phyloP scores from a whole-genome alignment of 2,113 vertebrate genomes.

The Microcebus ravelobensis region DNA sequence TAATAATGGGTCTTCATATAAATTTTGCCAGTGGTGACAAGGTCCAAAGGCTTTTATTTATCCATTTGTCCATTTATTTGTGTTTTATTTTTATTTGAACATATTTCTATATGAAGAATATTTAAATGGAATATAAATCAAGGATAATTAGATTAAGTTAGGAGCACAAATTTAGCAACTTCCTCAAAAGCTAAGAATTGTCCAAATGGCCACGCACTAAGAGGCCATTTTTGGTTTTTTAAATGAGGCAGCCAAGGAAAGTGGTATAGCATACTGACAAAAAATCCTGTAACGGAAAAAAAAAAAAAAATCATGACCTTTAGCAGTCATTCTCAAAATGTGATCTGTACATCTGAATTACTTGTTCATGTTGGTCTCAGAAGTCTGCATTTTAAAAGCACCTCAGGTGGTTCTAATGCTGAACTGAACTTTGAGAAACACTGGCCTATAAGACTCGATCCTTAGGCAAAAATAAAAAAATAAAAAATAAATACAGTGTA shows the following conservation, averaged over 20 bases:
- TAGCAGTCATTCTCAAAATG: background rate
- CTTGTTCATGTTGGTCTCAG: background rate
- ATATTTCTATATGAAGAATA: background rate
- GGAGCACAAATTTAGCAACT: background rate
- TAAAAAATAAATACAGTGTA: background rate
- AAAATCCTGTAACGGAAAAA: background rate
- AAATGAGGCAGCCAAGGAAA: background rate
- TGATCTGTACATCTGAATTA: background rate
- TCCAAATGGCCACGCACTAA: background rate
- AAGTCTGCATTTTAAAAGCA: background rate
- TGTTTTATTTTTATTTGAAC: background rate
- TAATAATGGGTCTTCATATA: background rate
- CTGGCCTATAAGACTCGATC: background rate
- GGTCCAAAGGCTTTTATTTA: background rate
- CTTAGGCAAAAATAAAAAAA: background rate
- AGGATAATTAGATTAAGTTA: background rate
- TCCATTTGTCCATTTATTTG: background rate
- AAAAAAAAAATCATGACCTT: background rate
- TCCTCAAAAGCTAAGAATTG: background rate
- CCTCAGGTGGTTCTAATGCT: slow-evolving; percentile 5
- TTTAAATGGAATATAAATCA: background rate
- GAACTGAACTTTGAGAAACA: background rate
- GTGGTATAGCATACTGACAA: background rate
- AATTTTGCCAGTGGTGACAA: background rate
- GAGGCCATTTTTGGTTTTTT: background rate